Evolutionary conservation across 2,888 invertebrate genomes (phyloP), one percentile per base, ranked within the genome.

Genomic region (Aleiodes testaceus): DNA sequence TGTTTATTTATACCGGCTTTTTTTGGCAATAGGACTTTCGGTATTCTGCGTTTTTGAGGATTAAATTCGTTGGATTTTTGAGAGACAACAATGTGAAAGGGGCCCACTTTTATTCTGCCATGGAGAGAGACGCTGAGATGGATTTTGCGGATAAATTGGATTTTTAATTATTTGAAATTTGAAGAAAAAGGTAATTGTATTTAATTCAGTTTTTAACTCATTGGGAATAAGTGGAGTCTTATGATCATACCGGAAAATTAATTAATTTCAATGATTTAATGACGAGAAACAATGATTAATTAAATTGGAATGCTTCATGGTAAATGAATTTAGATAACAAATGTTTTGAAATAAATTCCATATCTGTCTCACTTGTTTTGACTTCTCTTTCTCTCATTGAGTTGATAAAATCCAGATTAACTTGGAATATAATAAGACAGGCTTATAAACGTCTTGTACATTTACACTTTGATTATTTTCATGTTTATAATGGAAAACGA

Each of bases 101-200:
- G 36, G 6, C 2, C 36, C 7, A 9, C 2, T 6, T 6, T 0
- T 9, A 9, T 36, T 36, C 36, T 36, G 3, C 36, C 9, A 36
- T 36, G 36, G 36, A 36, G 36, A 36, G 7, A 36, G 36, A 36
- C 3, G 2, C 11, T 36, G 36, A 6, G 7, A 36, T 36, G 36
- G 2, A 9, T 36, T 26, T 6, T 1, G 16, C 7, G 36, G 42
- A n/a, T 14, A n/a, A 44, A 42, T 11, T 22, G 50, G 49, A 47
- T 26, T 22, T 26, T 49, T 26, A 20, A 47, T 22, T 30, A 44
- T 55, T 59, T 59, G 18, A 59, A 59, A 22, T 65, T 66, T 61
- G 70, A n/a, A 59, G 30, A 70, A 66, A 59, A 70, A 45, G 49
- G 53, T 42, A 61, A 66, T 44, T n/a, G n/a, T n/a, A n/a, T n/a